Evolutionary conservation across 2,888 invertebrate genomes (phyloP).

Genomic region (Apamea crenata): DNA sequence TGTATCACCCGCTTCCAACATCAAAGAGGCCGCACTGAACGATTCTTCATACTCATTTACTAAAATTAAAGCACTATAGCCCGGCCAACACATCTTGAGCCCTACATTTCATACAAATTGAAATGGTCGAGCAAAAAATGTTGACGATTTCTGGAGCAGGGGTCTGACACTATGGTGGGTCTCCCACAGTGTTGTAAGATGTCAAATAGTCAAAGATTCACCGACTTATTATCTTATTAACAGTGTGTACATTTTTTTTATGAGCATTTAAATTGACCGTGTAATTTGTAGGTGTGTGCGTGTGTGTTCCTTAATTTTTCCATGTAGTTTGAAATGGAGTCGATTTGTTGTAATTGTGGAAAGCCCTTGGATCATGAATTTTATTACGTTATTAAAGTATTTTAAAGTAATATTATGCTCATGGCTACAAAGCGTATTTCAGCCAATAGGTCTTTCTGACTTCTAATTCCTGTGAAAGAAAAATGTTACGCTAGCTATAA

Average conservation of each 20-base stretch:
- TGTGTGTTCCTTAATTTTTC: constrained; percentile 40
- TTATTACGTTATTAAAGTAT: not conserved
- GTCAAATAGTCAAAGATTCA: constrained; percentile 87
- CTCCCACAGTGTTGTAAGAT: constrained; percentile 67
- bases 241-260: constrained; percentile 67
- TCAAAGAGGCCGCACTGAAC: constrained; percentile 87
- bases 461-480: too few species aligned
- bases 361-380: not conserved
- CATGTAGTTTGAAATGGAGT: constrained; percentile 11
- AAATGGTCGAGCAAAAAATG: not conserved
- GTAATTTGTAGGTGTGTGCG: constrained; percentile 58
- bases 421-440: not conserved
- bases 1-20: constrained; percentile 79
- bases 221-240: constrained; percentile 86
- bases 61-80: constrained; percentile 77
- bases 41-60: constrained; percentile 88
- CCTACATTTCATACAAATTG: constrained; percentile 28
- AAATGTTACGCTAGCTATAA: not conserved
- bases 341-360: not conserved
- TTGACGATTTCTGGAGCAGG: constrained; percentile 56
- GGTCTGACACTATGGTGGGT: constrained; percentile 75
- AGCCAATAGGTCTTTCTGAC: not conserved
- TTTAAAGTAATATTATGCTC: not conserved
- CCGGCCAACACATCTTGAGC: constrained; percentile 74
- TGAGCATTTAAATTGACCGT: constrained; percentile 60